A percentile compares a stretch with the other conserved stretches of the same genome.
Conservation (phyloP, 2,888 invertebrate genomes). For the Mythimna ferrago region DNA sequence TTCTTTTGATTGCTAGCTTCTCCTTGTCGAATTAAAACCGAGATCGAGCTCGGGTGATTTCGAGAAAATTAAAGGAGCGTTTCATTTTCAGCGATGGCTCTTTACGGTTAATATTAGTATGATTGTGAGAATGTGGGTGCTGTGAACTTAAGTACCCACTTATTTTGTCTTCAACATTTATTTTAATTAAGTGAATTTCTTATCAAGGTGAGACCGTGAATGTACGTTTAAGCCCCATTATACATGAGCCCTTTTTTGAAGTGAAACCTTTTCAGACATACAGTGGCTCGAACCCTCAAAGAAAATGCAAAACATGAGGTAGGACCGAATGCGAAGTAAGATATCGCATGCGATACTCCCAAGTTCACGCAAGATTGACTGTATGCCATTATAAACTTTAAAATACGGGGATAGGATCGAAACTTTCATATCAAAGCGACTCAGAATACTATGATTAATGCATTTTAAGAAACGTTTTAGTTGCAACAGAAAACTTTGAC, state of each 20-base stretch:
- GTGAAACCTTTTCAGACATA: conserved; percentile 61
- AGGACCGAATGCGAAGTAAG: conserved; percentile 66
- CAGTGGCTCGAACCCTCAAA: conserved; percentile 71
- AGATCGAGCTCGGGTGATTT: conserved; percentile 85
- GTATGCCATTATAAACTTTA: conserved; percentile 75
- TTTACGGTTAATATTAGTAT: conserved; percentile 86
- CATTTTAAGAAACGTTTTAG: conserved; percentile 84
- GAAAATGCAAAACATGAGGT: conserved; percentile 77
- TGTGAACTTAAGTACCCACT: conserved; percentile 75
- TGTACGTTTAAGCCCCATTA: conserved; percentile 54
- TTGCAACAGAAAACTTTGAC: conserved; percentile 83
- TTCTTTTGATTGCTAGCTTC: conserved; percentile 89
- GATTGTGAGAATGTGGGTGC: conserved; percentile 76
- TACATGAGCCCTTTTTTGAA: conserved; percentile 54
- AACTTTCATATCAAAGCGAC: conserved; percentile 71
- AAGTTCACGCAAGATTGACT: conserved; percentile 75
- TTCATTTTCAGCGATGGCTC: conserved; percentile 84
- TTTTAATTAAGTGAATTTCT: conserved; percentile 81
- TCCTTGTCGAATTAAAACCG: conserved; percentile 88
- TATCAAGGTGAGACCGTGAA: conserved; percentile 66
- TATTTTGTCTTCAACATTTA: conserved; percentile 79
- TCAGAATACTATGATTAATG: conserved; percentile 82
- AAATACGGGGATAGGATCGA: conserved; percentile 73
- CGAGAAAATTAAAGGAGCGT: conserved; percentile 87
- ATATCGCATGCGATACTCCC: conserved; percentile 74